These are phyloP conservation scores for Urocitellus parryii DNA, from an alignment of 2,113 vertebrate genomes.

Conservation along the genomic window DNA sequence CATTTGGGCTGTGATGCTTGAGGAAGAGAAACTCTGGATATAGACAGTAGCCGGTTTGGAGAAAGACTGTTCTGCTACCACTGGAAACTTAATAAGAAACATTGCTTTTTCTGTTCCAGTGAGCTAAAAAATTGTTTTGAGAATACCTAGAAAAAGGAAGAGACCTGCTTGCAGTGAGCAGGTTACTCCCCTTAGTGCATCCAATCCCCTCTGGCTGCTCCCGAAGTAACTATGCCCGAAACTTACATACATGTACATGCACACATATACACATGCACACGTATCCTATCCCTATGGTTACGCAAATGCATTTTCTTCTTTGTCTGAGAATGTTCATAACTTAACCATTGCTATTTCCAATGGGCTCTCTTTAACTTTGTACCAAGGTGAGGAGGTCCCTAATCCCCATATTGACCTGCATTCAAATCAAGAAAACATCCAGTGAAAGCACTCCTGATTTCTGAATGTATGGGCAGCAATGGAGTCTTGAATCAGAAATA, in stretches of 20 bases:
- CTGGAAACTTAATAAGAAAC: not conserved
- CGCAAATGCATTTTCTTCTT: not conserved
- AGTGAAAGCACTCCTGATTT: not conserved
- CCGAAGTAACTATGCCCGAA: not conserved
- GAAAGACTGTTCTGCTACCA: not conserved
- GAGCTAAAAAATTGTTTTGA: not conserved
- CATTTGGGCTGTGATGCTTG: not conserved
- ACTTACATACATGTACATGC: not conserved
- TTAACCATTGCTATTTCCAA: not conserved
- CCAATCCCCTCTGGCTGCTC: not conserved
- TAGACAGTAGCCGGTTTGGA: not conserved
- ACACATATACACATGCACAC: not conserved
- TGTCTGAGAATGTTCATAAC: not conserved
- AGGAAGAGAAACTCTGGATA: not conserved
- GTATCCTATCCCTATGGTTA: not conserved
- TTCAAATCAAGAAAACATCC: not conserved
- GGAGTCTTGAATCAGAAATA: not conserved
- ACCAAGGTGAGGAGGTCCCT: not conserved
- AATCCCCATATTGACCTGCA: not conserved
- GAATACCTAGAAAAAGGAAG: not conserved
- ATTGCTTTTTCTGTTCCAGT: not conserved
- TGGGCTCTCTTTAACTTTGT: not conserved
- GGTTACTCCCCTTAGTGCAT: not conserved
- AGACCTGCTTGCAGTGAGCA: not conserved
- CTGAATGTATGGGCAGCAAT: not conserved